These are phyloP conservation scores for Sakesphorus luctuosus DNA, from an alignment of 2,113 vertebrate genomes.

Conservation along the genomic window DNA sequence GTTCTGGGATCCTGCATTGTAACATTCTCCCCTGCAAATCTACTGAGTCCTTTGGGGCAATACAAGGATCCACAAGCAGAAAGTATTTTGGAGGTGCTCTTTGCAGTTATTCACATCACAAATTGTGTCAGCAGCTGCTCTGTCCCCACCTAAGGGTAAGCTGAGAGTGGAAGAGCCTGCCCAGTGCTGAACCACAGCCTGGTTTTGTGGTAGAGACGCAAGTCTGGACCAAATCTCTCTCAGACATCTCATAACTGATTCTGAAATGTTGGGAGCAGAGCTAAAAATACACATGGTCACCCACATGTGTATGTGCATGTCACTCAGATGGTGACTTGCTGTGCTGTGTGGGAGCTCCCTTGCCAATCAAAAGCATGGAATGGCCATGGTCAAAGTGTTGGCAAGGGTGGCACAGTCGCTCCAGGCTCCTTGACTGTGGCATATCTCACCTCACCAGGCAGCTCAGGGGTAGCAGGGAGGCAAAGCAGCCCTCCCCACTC, in stretches of 20 bases:
- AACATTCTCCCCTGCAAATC: background rate
- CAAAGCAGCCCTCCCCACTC: background rate
- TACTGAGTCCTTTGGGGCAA: background rate
- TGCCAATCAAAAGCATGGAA: background rate
- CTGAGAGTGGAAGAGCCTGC: background rate
- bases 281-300: background rate
- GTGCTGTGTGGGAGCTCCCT: background rate
- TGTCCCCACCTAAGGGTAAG: background rate
- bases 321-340: rapidly evolving
- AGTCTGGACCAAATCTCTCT: background rate
- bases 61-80: background rate
- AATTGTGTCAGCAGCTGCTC: background rate
- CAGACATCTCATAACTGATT: background rate
- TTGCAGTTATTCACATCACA: background rate
- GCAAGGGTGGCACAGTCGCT: background rate
- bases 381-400: rapidly evolving
- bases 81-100: background rate
- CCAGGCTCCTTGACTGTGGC: background rate
- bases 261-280: background rate
- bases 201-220: background rate
- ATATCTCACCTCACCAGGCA: background rate
- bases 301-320: rapidly evolving
- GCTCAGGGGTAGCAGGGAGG: background rate
- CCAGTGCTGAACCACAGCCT: background rate
- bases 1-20: background rate